Evolutionary conservation across 1,140 invertebrate genomes (phyloP).

Genomic region (Pinna nobilis): DNA sequence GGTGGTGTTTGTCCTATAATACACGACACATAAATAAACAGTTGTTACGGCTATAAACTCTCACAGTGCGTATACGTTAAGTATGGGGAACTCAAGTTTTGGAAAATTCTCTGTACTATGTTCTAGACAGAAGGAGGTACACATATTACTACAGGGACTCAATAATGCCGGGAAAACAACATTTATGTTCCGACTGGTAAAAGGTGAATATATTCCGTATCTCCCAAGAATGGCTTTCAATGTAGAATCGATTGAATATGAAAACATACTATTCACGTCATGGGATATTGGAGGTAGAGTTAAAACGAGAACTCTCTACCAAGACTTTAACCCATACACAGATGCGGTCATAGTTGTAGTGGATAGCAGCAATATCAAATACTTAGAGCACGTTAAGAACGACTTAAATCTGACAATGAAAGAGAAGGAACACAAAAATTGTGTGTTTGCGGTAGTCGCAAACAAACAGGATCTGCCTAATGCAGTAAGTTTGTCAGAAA

Average conservation of each 20-base stretch:
- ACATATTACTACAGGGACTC: conserved; percentile 97
- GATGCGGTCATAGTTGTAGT: conserved; percentile 19
- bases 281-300: conserved; percentile 93
- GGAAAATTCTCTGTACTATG: no score
- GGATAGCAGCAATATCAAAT: conserved; percentile 24
- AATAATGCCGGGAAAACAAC: conserved; percentile 97
- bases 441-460: no score
- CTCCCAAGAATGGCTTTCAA: conserved; percentile 98
- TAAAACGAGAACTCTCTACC: conserved; percentile 93
- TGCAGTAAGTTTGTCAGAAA: no score
- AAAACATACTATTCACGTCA: conserved; percentile 90
- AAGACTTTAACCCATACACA: conserved; percentile 96
- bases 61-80: no score
- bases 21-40: no score
- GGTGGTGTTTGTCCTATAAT: no score
- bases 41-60: no score
- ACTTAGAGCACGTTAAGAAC: conserved; percentile 86
- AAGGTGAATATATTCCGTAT: conserved; percentile 98
- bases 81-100: no score
- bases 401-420: no score
- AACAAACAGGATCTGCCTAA: no score
- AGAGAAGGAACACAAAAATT: no score
- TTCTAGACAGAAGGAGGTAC: no score
- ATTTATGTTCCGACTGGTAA: conserved; percentile 98
- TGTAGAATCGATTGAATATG: conserved; percentile 90